Evolutionary conservation across 2,113 vertebrate species (phyloP), one percentile per base, ranked within the genome.

Genomic region (Halcyon senegalensis): DNA sequence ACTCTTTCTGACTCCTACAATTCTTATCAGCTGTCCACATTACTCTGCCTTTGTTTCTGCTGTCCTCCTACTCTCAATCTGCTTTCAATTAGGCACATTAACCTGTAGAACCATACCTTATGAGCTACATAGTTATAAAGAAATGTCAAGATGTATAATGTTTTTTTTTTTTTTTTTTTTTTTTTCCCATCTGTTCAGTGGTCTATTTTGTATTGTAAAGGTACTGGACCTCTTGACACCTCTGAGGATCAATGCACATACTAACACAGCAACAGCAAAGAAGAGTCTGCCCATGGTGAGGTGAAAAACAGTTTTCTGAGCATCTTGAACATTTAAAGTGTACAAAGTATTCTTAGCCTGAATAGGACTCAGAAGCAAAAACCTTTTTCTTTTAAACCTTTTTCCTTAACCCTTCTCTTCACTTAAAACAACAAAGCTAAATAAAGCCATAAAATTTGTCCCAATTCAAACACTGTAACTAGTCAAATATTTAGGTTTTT

Each of bases 21-120:
- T 75, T 89, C 60, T 87, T 79, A 87, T 59, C 59, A 91, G 55
- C 75, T 88, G 50, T 90, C 67, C 43, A 30, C 12, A 24, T 27
- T 70, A 53, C 55, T 70, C 55, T 90, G 63, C 37, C 44, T 90
- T 84, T 91, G 39, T 77, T 95, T 90, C 73, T 81, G 11, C 35
- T 53, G 31, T 87, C 75, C 74, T 88, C 84, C 87, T 93, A 94
- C 87, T 43, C 87, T 93, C 70, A 83, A 5, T 87, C 50, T 89
- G 88, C 55, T 84, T 95, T 90, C 72, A 74, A 80, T 62, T 11
- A 74, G 41, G 59, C 20, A 73, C 13, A 74, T 55, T 69, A 93
- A 94, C 59, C 37, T 88, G 63, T 18, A 82, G 27, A 51, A 3
- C 69, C 41, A 25, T 39, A 87, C 37, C 55, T 94, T 76, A 67